Evolutionary conservation across 2,797 vertebrate species (phyloP).

Genomic region (Bucorvus abyssinicus): DNA sequence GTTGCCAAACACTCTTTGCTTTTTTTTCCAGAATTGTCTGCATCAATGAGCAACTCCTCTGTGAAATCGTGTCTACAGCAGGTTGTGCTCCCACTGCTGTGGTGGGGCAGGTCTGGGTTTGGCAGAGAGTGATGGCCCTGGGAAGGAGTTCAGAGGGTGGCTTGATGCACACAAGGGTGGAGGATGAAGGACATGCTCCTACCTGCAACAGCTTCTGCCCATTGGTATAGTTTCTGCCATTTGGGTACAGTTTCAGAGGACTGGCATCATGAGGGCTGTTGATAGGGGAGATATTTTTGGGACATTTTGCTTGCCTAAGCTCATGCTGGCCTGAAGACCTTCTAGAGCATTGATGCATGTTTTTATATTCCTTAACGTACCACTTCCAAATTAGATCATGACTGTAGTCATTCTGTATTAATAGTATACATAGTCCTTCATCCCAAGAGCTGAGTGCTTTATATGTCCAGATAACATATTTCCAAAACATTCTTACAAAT

Average conservation of each 20-base stretch:
- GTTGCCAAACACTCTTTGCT: background rate
- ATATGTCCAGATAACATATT: constrained; percentile 33
- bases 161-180: background rate
- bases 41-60: background rate
- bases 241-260: background rate
- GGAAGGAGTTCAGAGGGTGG: background rate
- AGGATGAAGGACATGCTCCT: background rate
- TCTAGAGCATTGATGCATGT: background rate
- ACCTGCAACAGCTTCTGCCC: background rate
- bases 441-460: background rate
- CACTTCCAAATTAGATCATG: constrained; percentile 47
- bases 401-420: background rate
- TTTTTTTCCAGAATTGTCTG: background rate
- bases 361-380: background rate
- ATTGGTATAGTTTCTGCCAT: fast-evolving
- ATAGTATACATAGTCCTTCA: background rate
- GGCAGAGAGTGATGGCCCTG: background rate
- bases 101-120: background rate
- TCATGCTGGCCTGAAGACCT: background rate
- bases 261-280: background rate
- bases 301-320: background rate
- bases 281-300: background rate
- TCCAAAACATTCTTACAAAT: constrained; percentile 36
- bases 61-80: background rate
- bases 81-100: background rate